Evolutionary conservation across 2,797 vertebrate genomes (phyloP).

Genomic region (Pristis pectinata): DNA sequence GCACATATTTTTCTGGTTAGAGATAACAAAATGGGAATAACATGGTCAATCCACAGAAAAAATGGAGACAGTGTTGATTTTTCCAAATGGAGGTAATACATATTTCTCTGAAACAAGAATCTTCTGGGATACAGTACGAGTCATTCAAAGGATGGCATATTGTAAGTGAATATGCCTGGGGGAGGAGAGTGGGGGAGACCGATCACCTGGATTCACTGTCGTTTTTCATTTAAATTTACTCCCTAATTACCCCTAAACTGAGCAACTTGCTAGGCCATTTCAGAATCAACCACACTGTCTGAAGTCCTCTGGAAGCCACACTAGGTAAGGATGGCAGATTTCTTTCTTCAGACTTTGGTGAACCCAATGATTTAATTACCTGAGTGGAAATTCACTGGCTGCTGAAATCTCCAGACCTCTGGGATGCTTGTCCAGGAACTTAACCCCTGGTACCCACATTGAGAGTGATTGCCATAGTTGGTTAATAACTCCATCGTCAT

Average conservation of each 20-base stretch:
- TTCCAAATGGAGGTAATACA: background rate
- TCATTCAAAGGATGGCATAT: background rate
- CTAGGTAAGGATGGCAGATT: no score
- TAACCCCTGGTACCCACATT: background rate
- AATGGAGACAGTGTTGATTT: background rate
- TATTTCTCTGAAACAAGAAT: background rate
- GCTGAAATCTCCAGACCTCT: no score
- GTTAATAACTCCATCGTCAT: background rate
- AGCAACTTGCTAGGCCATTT: no score
- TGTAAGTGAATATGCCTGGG: background rate
- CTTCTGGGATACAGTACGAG: background rate
- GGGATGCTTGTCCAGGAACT: no score
- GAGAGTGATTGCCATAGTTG: background rate
- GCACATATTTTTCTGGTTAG: background rate
- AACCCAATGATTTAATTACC: no score
- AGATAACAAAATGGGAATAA: background rate
- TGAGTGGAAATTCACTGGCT: no score
- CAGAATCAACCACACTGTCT: no score
- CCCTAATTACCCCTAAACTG: no score
- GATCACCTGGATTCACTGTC: background rate
- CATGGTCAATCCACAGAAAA: background rate
- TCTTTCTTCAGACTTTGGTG: no score
- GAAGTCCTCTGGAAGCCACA: no score
- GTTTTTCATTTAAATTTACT: no score
- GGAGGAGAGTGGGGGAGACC: background rate